Base-by-base conservation (phyloP, 2,113 vertebrate genomes). In the Tupaia chinensis region DNA sequence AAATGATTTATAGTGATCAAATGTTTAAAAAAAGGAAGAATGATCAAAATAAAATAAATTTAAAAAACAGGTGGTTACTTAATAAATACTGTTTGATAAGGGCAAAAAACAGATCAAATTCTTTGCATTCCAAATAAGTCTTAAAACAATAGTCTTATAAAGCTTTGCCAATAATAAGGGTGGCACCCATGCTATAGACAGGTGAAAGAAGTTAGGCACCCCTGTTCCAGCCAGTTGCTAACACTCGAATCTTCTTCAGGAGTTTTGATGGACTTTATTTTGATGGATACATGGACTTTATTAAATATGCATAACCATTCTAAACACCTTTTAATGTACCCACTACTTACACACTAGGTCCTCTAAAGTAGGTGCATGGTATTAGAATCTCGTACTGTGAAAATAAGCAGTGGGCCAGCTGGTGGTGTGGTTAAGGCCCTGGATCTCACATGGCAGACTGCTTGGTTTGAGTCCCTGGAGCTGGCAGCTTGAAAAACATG, bases 21-120 rank as follows among this genome's bases (percentile, higher is more conserved):
- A 44, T 32, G 32, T 44, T 44, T 44, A 44, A 44, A 44, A 44
- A 44, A 44, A 44, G 3, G 3, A 44, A 44, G 3, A 44, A 44
- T 44, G 44, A 44, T 44, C 3, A 44, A 44, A 44, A 44, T 44
- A 44, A 44, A 44, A 44, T 44, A 44, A 92, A 44, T 80, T 66
- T 65, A 65, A 87, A 19, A 89, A 95, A 32, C 61, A 87, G 19
- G 32, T 69, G 22, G 25, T 89, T 89, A 66, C 65, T 88, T 91
- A 81, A 76, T 81, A 65, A 79, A 74, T 91, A 69, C 15, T 79
- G 25, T 79, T 87, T 76, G 72, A 76, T 82, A 76, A 89, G 25
- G 66, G 6, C 60, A 87, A 74, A 96, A 32, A 80, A 14, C 20
- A 89, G 61, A 34, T 20, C n/a, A 76, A 17, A 32, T 89, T 82